Percentiles rank a stretch among this genome's conserved stretches.
Conservation (phyloP, 2,888 invertebrate species). For the Drosophila niveifrons region DNA sequence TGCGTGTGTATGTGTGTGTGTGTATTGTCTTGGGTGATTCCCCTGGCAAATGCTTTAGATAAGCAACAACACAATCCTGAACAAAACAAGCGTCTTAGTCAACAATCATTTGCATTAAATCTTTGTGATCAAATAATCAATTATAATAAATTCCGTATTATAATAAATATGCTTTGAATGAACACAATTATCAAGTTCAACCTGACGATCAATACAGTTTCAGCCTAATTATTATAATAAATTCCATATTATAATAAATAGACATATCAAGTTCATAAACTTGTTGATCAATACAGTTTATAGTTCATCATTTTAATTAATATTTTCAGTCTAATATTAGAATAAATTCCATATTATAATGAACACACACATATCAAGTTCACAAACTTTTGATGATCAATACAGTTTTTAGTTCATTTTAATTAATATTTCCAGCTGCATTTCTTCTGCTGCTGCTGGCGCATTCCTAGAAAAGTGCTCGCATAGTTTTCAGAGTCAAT, state of each 20-base stretch:
- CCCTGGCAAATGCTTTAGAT: not conserved
- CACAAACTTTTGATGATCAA: too few species aligned
- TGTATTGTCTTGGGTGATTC: not conserved
- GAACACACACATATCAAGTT: too few species aligned
- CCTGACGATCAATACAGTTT: not conserved
- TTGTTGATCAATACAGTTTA: too few species aligned
- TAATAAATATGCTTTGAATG: not conserved
- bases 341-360: too few species aligned
- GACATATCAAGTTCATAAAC: too few species aligned
- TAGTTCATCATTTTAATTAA: too few species aligned
- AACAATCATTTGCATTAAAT: conserved; percentile 1
- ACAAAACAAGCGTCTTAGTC: conserved; percentile 2
- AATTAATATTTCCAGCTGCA: not conserved
- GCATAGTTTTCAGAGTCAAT: conserved; percentile 12
- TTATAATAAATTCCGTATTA: not conserved
- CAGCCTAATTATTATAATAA: too few species aligned
- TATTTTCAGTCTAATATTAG: too few species aligned
- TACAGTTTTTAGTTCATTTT: not conserved
- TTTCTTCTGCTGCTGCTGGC: not conserved
- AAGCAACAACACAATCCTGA: conserved; percentile 5
- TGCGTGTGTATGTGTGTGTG: not conserved
- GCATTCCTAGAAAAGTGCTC: conserved; percentile 6
- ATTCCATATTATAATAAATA: too few species aligned
- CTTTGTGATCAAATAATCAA: not conserved
- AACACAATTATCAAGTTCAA: not conserved